A percentile compares a stretch with the other conserved stretches of the same genome.
Conservation (phyloP, 2,797 vertebrate species). For the Ceryle rudis region DNA sequence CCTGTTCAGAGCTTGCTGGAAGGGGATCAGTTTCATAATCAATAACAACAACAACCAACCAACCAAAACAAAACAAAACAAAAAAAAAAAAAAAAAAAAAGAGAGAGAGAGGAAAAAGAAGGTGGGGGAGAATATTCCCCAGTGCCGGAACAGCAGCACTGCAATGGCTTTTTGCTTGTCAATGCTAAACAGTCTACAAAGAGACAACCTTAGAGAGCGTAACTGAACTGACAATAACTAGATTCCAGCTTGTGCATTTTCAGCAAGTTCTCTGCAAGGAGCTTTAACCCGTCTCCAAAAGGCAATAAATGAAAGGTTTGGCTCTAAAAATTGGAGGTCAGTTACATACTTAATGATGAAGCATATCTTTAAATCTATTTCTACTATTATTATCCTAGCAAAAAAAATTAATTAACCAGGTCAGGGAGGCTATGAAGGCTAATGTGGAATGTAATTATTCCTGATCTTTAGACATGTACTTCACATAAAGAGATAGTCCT, state of each 20-base stretch:
- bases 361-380: constrained; percentile 84
- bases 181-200: constrained; percentile 73
- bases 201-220: constrained; percentile 74
- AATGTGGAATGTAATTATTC: constrained; percentile 85
- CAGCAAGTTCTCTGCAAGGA: constrained; percentile 34
- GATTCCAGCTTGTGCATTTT: constrained; percentile 31
- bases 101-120: neutral
- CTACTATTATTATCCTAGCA: constrained; percentile 84
- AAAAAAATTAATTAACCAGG: constrained; percentile 88
- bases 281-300: constrained; percentile 63
- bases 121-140: constrained; percentile 48
- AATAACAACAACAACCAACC: constrained; percentile 74
- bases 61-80: constrained; percentile 31
- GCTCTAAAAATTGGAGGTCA: constrained; percentile 84
- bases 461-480: constrained; percentile 81
- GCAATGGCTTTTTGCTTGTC: constrained; percentile 81
- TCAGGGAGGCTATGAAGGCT: constrained; percentile 80
- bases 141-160: constrained; percentile 80
- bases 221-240: constrained; percentile 9
- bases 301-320: constrained; percentile 79
- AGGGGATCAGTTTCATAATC: constrained; percentile 85
- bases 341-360: constrained; percentile 82
- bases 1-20: constrained; percentile 81
- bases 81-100: neutral
- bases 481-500: constrained; percentile 80